A percentile compares a stretch with the other conserved stretches of the same genome.
These are phyloP conservation scores for Homarus gammarus DNA, from an alignment of 2,888 invertebrate species.

Conservation along the genomic window DNA sequence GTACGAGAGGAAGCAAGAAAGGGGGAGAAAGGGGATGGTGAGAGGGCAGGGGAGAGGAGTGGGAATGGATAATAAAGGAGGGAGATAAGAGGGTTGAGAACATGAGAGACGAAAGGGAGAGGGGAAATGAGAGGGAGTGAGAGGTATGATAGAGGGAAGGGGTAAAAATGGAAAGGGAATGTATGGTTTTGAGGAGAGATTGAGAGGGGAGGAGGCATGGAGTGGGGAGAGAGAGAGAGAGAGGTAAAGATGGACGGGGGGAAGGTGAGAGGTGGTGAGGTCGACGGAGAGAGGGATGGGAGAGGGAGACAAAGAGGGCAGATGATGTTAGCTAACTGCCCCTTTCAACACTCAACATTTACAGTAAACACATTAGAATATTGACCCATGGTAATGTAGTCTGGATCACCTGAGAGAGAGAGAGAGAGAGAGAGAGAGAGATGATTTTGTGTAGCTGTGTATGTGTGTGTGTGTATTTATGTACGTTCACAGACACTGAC, in stretches of 20 bases:
- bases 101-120: background rate
- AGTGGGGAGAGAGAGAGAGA: background rate
- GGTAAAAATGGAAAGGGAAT: background rate
- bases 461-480: too few relatives aligned
- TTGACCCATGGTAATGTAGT: too few relatives aligned
- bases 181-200: too few relatives aligned
- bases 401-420: too few relatives aligned
- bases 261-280: background rate
- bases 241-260: background rate
- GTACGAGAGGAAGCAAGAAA: background rate
- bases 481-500: too few relatives aligned
- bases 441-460: too few relatives aligned
- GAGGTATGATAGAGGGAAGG: background rate
- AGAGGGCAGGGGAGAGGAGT: background rate
- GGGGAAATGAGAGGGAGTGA: background rate
- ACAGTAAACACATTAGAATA: too few relatives aligned
- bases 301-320: background rate
- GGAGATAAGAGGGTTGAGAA: background rate
- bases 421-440: background rate
- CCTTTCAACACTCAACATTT: too few relatives aligned
- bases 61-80: background rate
- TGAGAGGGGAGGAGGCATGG: too few relatives aligned
- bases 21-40: background rate
- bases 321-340: too few relatives aligned
- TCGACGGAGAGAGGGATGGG: background rate